These are phyloP conservation scores for Rhyzopertha dominica DNA, from an alignment of 1,140 invertebrate genomes.

Conservation along the genomic window DNA sequence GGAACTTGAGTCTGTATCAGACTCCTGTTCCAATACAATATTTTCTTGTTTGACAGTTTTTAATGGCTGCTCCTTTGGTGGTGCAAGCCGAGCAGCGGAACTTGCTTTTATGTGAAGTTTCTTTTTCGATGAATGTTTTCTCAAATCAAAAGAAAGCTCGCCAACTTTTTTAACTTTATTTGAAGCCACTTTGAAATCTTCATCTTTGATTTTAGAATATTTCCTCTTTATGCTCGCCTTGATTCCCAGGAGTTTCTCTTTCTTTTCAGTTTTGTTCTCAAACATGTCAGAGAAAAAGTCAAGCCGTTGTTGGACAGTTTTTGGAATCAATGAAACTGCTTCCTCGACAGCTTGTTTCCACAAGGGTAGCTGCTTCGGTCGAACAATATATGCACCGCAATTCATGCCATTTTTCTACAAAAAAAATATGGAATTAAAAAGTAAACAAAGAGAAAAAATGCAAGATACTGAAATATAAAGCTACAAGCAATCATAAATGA, in stretches of 20 bases:
- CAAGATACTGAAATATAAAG: too few relatives aligned
- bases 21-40: too few relatives aligned
- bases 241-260: too few relatives aligned
- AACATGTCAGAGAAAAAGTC: constrained; percentile 42
- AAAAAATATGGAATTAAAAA: not conserved
- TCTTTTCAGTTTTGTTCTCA: constrained; percentile 26
- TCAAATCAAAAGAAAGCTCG: too few relatives aligned
- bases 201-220: too few relatives aligned
- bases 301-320: constrained; percentile 32
- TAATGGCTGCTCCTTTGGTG: constrained; percentile 10
- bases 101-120: not conserved
- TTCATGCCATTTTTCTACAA: constrained; percentile 1
- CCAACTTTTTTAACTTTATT: too few relatives aligned
- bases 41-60: constrained; percentile 14
- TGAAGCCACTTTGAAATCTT: too few relatives aligned
- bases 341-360: constrained; percentile 32
- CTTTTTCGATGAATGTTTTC: not conserved
- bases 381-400: constrained; percentile 10
- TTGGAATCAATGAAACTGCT: constrained; percentile 26
- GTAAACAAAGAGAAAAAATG: not conserved
- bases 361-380: constrained; percentile 12
- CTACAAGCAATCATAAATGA: too few relatives aligned
- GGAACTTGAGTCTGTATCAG: constrained; percentile 40
- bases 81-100: not conserved
- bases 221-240: too few relatives aligned